phyloP scores from a whole-genome alignment of 2,888 invertebrate species.

The Catocala fraxini region DNA sequence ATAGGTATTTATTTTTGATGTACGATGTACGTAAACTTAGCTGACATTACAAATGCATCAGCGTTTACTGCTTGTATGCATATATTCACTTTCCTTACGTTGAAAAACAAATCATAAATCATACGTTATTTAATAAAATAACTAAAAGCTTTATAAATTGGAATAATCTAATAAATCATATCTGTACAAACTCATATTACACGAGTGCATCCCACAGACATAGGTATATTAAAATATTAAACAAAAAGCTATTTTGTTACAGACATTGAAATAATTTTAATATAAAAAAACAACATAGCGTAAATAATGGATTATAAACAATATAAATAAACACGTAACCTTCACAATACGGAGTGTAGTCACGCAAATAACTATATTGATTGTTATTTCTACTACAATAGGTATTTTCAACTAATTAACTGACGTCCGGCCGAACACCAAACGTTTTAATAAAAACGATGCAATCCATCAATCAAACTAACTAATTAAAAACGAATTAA shows the following conservation, averaged over 20 bases:
- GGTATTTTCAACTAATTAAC: slow-evolving; percentile 38
- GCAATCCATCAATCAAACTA: slow-evolving; percentile 68
- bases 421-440: slow-evolving; percentile 30
- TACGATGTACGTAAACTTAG: background rate
- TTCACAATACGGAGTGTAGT: slow-evolving; percentile 30
- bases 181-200: too few relatives aligned
- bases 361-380: slow-evolving; percentile 29
- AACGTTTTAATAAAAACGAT: slow-evolving; percentile 33
- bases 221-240: background rate
- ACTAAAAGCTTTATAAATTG: too few relatives aligned
- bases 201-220: background rate
- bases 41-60: too few relatives aligned
- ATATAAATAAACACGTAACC: slow-evolving; percentile 46
- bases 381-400: slow-evolving; percentile 26
- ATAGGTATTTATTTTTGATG: background rate
- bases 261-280: background rate
- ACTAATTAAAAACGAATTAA: slow-evolving; percentile 76
- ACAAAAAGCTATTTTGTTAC: background rate
- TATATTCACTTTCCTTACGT: too few relatives aligned
- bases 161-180: too few relatives aligned
- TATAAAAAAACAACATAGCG: slow-evolving; percentile 15
- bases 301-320: slow-evolving; percentile 33
- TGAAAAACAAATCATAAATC: too few relatives aligned
- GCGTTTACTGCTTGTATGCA: too few relatives aligned
- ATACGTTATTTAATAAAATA: too few relatives aligned